Conservation (phyloP, 2,113 vertebrate genomes). For the Saimiri boliviensis region DNA sequence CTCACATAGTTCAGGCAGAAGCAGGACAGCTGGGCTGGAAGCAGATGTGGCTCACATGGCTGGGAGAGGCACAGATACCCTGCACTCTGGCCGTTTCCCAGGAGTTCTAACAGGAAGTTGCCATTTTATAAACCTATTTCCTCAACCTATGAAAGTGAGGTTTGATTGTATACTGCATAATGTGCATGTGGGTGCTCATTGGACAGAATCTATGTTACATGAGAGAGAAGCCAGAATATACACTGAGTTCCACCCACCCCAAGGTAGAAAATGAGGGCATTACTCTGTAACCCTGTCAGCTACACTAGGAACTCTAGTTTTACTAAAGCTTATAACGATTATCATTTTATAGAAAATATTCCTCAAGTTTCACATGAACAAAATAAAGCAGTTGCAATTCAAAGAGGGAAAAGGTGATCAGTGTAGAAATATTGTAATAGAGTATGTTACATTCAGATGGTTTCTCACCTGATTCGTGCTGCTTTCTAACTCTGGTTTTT, state of each 20-base stretch:
- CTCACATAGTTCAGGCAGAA: no score
- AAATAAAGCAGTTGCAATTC: neutral
- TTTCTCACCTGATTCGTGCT: neutral
- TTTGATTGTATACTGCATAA: neutral
- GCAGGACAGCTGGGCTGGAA: no score
- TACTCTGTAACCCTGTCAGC: neutral
- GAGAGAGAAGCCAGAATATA: neutral
- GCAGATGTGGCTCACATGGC: no score
- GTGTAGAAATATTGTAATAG: neutral
- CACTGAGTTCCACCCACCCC: neutral
- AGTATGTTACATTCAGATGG: neutral
- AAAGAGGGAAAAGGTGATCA: neutral
- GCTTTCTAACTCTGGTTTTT: neutral
- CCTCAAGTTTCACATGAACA: neutral
- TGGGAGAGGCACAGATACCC: no score
- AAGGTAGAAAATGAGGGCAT: neutral
- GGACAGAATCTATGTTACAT: neutral
- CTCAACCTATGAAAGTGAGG: neutral
- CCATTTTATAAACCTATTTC: neutral
- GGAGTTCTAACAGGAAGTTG: neutral
- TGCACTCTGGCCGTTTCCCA: no score
- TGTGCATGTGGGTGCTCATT: neutral
- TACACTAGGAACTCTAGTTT: neutral
- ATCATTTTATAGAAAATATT: neutral
- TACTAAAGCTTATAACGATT: neutral